Conservation (phyloP, 2,113 vertebrate species). For the Corythoichthys haematopterus region DNA sequence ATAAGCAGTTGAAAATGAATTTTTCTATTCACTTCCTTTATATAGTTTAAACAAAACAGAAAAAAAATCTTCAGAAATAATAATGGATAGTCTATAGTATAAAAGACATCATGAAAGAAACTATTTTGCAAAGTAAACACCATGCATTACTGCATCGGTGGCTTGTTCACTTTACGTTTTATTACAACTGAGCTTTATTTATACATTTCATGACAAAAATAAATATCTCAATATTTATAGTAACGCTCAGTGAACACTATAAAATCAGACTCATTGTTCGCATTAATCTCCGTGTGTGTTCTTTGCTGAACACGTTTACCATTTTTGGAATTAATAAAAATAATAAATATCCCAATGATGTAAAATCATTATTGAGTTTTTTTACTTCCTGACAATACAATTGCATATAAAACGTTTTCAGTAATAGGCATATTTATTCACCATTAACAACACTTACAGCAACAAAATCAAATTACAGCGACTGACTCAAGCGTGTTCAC, state of each 20-base stretch:
- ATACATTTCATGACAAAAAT: conserved; percentile 4
- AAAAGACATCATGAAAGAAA: neutral
- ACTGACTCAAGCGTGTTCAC: conserved; percentile 76
- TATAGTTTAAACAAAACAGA: neutral
- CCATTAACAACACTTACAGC: conserved; percentile 87
- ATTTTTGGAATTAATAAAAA: neutral
- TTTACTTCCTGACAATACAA: conserved; percentile 57
- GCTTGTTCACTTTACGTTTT: neutral
- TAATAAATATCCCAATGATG: conserved; percentile 4
- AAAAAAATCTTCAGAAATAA: conserved; percentile 2
- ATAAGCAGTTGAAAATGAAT: neutral
- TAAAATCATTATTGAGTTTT: neutral
- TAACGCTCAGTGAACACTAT: too few species aligned
- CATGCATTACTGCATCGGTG: neutral
- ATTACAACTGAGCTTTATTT: neutral
- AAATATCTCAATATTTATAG: neutral
- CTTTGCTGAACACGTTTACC: too few species aligned
- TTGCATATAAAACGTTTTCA: conserved; percentile 66
- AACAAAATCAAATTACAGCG: conserved; percentile 78
- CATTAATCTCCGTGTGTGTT: too few species aligned
- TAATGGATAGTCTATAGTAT: neutral
- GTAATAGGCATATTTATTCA: conserved; percentile 80
- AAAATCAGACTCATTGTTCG: too few species aligned
- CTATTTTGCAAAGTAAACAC: neutral
- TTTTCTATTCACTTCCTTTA: neutral